phyloP scores from a whole-genome alignment of 2,797 vertebrate species.

The Capromys pilorides region DNA sequence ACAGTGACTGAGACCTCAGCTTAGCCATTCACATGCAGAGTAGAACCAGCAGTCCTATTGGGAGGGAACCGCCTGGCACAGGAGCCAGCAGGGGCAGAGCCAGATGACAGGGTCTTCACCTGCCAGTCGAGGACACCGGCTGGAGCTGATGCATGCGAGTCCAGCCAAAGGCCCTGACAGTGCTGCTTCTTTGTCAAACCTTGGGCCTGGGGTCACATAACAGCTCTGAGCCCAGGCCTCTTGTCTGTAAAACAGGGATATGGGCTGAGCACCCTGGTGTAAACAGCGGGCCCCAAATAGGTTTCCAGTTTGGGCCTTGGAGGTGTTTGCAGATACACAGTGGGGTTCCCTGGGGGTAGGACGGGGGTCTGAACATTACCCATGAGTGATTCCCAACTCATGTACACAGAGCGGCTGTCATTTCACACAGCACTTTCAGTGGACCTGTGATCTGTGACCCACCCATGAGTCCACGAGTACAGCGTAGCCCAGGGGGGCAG shows the following conservation, averaged over 20 bases:
- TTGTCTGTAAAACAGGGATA: neutral
- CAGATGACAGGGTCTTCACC: rapidly evolving
- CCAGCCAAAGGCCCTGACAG: neutral
- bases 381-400: too few relatives aligned
- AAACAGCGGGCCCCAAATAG: neutral
- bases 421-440: neutral
- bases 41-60: neutral
- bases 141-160: neutral
- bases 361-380: too few relatives aligned
- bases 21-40: neutral
- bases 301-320: neutral
- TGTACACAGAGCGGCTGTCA: neutral
- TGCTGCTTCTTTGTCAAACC: neutral
- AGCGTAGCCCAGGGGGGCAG: neutral
- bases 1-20: too few relatives aligned
- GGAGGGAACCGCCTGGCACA: neutral
- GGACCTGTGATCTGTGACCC: neutral
- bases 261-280: neutral
- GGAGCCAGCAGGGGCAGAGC: neutral
- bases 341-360: neutral
- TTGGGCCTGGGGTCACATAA: neutral
- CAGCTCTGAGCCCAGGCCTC: neutral
- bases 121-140: neutral
- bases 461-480: too few relatives aligned
- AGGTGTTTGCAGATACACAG: neutral